Conservation (phyloP, 2,888 invertebrate species). For the Nomada flava region DNA sequence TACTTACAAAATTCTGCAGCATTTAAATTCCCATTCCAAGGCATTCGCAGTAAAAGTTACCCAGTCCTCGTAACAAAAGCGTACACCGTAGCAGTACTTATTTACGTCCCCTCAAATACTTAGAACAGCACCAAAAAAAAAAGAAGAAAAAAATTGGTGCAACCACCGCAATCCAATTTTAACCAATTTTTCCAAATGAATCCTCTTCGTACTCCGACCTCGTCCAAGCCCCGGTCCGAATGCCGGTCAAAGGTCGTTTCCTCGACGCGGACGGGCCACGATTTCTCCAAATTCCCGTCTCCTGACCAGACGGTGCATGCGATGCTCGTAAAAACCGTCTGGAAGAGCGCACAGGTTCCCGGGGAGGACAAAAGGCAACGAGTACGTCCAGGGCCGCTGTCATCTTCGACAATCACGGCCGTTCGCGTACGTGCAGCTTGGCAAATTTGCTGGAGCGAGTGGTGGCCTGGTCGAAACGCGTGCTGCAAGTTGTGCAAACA, state of each 20-base stretch:
- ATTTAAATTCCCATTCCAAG: too few species aligned
- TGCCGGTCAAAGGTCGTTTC: slow-evolving; percentile 44
- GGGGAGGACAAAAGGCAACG: slow-evolving; percentile 50
- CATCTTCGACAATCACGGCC: slow-evolving; percentile 70
- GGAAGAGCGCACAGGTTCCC: slow-evolving; percentile 58
- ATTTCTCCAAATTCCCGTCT: slow-evolving; percentile 35
- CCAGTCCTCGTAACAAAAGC: too few species aligned
- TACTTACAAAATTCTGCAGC: too few species aligned
- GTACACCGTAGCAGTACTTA: too few species aligned
- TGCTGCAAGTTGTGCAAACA: slow-evolving; percentile 61
- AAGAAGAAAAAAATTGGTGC: too few species aligned
- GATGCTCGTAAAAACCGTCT: slow-evolving; percentile 68
- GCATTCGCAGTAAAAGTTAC: too few species aligned
- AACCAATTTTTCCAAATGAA: background rate
- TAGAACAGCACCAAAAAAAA: too few species aligned
- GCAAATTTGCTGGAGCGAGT: slow-evolving; percentile 66
- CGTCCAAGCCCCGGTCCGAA: background rate
- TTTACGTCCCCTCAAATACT: too few species aligned
- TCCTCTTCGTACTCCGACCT: background rate
- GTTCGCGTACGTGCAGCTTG: slow-evolving; percentile 59
- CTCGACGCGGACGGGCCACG: slow-evolving; percentile 12
- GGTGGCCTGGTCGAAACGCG: slow-evolving; percentile 48
- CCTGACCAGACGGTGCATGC: slow-evolving; percentile 41
- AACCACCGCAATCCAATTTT: too few species aligned
- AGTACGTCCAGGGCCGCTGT: slow-evolving; percentile 20